Conservation (phyloP, 1,140 invertebrate genomes). For the Hyposmocoma kahamanoa region DNA sequence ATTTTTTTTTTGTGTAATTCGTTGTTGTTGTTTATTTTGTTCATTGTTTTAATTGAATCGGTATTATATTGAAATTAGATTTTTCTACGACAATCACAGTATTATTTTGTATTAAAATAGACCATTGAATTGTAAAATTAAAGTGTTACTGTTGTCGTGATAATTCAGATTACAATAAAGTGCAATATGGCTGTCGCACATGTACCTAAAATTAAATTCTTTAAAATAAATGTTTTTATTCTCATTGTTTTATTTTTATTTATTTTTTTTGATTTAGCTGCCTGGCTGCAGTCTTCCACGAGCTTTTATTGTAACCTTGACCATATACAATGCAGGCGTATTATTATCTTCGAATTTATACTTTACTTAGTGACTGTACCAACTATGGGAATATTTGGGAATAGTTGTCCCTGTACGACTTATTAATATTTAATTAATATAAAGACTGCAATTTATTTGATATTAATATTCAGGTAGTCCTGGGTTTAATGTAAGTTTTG, state of each 20-base stretch:
- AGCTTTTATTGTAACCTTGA: conserved; percentile 8
- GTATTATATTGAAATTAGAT: too few species aligned
- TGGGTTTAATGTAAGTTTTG: conserved; percentile 12
- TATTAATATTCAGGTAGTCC: conserved; percentile 21
- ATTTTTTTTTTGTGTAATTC: too few species aligned
- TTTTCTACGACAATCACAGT: too few species aligned
- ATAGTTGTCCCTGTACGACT: conserved; percentile 13
- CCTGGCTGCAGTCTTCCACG: not conserved
- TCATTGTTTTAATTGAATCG: too few species aligned
- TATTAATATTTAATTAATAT: conserved; percentile 24
- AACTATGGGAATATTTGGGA: conserved; percentile 8
- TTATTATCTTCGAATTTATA: conserved; percentile 21
- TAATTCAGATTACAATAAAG: not conserved
- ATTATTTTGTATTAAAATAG: too few species aligned
- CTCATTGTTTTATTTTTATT: not conserved
- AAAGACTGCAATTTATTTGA: conserved; percentile 29
- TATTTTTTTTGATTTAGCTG: not conserved
- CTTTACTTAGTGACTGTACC: conserved; percentile 13
- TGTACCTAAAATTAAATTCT: conserved; percentile 2
- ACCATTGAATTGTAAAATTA: too few species aligned
- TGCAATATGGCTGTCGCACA: not conserved
- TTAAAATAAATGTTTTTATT: conserved; percentile 7
- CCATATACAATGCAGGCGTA: conserved; percentile 6
- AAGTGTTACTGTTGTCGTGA: too few species aligned
- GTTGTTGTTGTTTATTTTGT: too few species aligned